Percentiles rank a stretch among this genome's conserved stretches.
Evolutionary conservation across 2,888 invertebrate species (phyloP).

Genomic region (Brassicogethes aeneus): DNA sequence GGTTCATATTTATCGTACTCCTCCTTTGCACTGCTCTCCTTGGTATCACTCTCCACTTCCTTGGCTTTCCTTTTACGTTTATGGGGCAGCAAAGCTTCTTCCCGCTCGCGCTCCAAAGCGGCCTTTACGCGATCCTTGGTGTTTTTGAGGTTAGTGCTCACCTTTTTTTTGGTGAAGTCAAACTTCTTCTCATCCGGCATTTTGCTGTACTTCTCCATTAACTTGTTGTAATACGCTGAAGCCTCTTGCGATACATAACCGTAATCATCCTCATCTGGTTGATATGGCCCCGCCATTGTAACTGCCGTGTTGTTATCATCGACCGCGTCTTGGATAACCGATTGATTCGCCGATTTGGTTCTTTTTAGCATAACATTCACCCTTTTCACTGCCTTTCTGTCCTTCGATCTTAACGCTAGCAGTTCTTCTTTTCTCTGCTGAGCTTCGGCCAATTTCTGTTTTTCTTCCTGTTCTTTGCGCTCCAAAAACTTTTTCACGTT

Average conservation of each 20-base stretch:
- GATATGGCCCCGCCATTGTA: constrained; percentile 63
- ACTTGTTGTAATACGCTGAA: constrained; percentile 69
- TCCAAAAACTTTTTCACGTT: constrained; percentile 79
- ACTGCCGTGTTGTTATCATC: constrained; percentile 68
- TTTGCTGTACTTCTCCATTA: constrained; percentile 75
- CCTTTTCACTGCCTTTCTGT: constrained; percentile 38
- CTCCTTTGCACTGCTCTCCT: constrained; percentile 21
- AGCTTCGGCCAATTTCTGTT: constrained; percentile 51
- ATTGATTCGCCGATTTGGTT: constrained; percentile 83
- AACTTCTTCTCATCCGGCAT: constrained; percentile 66
- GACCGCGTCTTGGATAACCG: constrained; percentile 73
- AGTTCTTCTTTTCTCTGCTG: constrained; percentile 57
- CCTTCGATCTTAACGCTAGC: constrained; percentile 48
- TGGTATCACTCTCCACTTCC: constrained; percentile 14
- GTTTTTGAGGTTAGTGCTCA: constrained; percentile 46
- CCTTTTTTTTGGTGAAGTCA: constrained; percentile 45
- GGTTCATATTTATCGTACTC: constrained; percentile 28
- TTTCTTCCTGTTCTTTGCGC: constrained; percentile 73
- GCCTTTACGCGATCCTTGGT: constrained; percentile 69
- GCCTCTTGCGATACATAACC: constrained; percentile 82
- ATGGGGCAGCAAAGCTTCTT: constrained; percentile 63
- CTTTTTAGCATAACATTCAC: constrained; percentile 57
- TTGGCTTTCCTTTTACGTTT: constrained; percentile 45
- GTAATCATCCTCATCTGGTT: constrained; percentile 86
- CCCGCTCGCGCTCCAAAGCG: constrained; percentile 60